These are phyloP conservation scores for Anas acuta DNA, from an alignment of 2,797 vertebrate genomes.

Conservation along the genomic window DNA sequence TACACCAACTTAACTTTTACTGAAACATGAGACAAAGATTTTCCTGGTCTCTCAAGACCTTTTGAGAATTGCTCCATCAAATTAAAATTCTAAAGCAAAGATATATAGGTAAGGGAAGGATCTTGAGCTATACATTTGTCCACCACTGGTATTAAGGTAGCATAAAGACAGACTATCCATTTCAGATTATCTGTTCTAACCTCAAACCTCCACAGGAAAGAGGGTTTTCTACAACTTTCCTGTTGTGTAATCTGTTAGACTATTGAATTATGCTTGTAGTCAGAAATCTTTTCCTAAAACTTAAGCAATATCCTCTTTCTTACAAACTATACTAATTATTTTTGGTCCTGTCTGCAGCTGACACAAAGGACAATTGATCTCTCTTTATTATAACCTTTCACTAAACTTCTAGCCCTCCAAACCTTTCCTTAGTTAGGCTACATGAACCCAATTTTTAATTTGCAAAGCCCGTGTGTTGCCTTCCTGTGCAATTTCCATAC, in stretches of 20 bases:
- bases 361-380: background rate
- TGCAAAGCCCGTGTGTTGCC: background rate
- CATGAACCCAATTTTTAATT: background rate
- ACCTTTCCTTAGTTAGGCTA: background rate
- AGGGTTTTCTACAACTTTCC: background rate
- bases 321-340: background rate
- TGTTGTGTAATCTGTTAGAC: background rate
- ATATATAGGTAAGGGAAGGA: background rate
- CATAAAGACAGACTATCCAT: background rate
- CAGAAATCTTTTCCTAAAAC: conserved; percentile 7
- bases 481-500: background rate
- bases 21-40: conserved; percentile 7
- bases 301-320: background rate
- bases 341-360: background rate
- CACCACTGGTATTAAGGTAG: background rate
- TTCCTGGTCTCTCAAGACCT: background rate
- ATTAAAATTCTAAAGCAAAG: background rate
- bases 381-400: background rate
- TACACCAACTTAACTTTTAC: conserved; percentile 16
- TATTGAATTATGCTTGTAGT: background rate
- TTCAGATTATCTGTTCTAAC: background rate
- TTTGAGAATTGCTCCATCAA: background rate
- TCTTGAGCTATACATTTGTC: background rate
- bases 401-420: background rate
- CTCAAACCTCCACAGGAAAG: background rate